Evolutionary conservation across 2,888 invertebrate genomes (phyloP).

Genomic region (Zootermopsis nevadensis): DNA sequence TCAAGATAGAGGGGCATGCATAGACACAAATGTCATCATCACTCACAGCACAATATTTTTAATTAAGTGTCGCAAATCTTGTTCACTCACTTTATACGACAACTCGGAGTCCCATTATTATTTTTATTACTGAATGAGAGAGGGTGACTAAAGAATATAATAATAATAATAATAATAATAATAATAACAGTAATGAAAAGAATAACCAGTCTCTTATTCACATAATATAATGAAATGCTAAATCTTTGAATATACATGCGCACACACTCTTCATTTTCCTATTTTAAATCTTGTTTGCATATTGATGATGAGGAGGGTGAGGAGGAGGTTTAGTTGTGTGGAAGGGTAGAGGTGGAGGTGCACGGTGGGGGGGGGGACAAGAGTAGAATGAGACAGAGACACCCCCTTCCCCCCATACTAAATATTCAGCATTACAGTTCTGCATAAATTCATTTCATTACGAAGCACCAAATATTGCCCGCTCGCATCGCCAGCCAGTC

Average conservation of each 20-base stretch:
- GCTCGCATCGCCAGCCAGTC: too few relatives aligned
- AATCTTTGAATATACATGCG: conserved; percentile 54
- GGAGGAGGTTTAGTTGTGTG: conserved; percentile 63
- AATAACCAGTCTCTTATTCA: conserved; percentile 50
- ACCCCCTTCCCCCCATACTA: conserved; percentile 59
- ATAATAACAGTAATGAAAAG: conserved; percentile 40
- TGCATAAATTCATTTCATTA: conserved; percentile 76
- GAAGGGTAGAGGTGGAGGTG: conserved; percentile 58
- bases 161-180: conserved; percentile 31
- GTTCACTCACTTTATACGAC: conserved; percentile 8
- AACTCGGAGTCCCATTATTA: conserved; percentile 5
- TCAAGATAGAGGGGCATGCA: background rate
- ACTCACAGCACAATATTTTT: conserved; percentile 16
- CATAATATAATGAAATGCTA: conserved; percentile 52
- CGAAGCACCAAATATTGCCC: conserved; percentile 72
- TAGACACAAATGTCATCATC: conserved; percentile 35
- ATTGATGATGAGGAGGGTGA: conserved; percentile 59
- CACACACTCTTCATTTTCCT: conserved; percentile 55
- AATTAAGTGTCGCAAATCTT: conserved; percentile 30
- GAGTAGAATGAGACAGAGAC: conserved; percentile 71
- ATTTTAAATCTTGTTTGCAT: conserved; percentile 55
- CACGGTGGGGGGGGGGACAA: conserved; percentile 69
- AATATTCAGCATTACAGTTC: conserved; percentile 72
- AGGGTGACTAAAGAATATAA: conserved; percentile 10
- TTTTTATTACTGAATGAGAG: conserved; percentile 38